Evolutionary conservation across 2,113 vertebrate genomes (phyloP).

Genomic region (Glareola pratincola): DNA sequence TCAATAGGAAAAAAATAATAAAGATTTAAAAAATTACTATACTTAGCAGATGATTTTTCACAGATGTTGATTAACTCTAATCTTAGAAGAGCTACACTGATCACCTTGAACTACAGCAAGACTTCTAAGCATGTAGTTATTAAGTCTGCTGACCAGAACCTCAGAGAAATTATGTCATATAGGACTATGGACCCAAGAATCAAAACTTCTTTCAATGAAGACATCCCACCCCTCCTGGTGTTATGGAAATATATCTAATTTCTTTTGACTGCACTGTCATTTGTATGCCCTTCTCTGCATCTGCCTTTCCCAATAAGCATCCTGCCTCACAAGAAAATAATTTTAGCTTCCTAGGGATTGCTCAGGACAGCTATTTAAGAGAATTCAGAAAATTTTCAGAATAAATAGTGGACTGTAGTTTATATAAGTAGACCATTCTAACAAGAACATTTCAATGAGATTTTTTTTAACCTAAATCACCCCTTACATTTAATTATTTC

Average conservation of each 20-base stretch:
- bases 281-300: background rate
- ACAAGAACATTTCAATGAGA: rapidly evolving
- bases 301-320: background rate
- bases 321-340: background rate
- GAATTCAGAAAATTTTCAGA: background rate
- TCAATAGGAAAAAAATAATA: background rate
- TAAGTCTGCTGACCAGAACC: background rate
- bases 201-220: background rate
- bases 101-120: background rate
- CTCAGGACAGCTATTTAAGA: background rate
- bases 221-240: background rate
- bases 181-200: background rate
- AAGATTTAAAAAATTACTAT: background rate
- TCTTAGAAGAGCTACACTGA: background rate
- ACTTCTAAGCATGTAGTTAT: background rate
- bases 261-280: background rate
- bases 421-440: background rate
- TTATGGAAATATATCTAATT: background rate
- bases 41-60: background rate
- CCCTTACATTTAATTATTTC: background rate
- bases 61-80: background rate
- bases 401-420: background rate
- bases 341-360: background rate
- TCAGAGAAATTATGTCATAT: background rate
- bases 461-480: background rate